Evolutionary conservation across 1,140 invertebrate species (phyloP).

Genomic region (Drosophila triauraria): DNA sequence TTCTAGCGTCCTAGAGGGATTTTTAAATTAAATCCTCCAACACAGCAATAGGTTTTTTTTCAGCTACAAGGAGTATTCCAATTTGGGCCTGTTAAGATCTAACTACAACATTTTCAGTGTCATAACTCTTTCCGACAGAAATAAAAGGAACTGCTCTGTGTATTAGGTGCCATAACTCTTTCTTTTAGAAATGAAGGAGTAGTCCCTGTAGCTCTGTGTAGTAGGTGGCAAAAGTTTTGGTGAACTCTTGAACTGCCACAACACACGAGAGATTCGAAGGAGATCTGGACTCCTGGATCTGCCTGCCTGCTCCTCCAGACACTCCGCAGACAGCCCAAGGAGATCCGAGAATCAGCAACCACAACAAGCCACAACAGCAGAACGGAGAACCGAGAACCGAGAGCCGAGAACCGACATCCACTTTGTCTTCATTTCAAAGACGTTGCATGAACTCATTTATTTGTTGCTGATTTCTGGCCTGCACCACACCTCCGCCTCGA

Average conservation of each 20-base stretch:
- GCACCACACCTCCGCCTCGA: conserved; percentile 65
- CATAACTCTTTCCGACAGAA: neutral
- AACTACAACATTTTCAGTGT: neutral
- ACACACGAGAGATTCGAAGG: conserved; percentile 23
- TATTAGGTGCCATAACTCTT: conserved; percentile 40
- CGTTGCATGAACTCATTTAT: conserved; percentile 81
- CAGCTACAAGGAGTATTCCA: too few species aligned
- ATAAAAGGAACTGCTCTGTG: neutral
- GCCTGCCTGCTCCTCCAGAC: conserved; percentile 51
- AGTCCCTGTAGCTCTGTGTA: conserved; percentile 1
- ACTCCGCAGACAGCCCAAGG: conserved; percentile 28
- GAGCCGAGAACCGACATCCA: conserved; percentile 54
- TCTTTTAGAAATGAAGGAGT: neutral
- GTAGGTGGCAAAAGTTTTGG: conserved; percentile 52
- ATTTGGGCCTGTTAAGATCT: too few species aligned
- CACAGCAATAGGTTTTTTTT: too few species aligned
- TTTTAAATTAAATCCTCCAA: neutral
- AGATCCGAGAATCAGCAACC: conserved; percentile 6
- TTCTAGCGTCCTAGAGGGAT: neutral
- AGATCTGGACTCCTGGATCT: conserved; percentile 34
- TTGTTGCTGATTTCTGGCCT: conserved; percentile 81
- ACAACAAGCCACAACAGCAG: conserved; percentile 18
- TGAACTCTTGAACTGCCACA: conserved; percentile 62
- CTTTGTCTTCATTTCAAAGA: conserved; percentile 82
- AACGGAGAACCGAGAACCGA: conserved; percentile 24